Conservation (phyloP, 2,113 vertebrate genomes). For the Panurus biarmicus region DNA sequence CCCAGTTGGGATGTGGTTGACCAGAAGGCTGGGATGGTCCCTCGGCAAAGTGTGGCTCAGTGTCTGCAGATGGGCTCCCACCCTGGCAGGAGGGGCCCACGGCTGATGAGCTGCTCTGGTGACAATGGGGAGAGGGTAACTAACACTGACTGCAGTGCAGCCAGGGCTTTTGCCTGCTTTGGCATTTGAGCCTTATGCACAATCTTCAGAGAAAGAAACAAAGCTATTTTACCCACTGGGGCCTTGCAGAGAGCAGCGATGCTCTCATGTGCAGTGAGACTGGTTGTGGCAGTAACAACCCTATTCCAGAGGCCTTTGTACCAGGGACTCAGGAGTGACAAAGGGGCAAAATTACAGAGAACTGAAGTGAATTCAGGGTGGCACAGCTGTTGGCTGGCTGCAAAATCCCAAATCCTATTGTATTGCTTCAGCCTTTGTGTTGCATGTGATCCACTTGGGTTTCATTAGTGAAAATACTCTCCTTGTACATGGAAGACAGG, state of each 20-base stretch:
- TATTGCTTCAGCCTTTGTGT: not conserved
- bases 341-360: not conserved
- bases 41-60: rapidly evolving
- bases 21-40: not conserved
- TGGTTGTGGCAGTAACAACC: not conserved
- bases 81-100: rapidly evolving
- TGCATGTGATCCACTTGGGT: not conserved
- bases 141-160: not conserved
- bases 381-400: not conserved
- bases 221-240: not conserved
- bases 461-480: not conserved
- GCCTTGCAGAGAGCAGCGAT: not conserved
- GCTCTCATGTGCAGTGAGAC: not conserved
- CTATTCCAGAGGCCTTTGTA: not conserved
- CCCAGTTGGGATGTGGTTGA: rapidly evolving
- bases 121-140: not conserved
- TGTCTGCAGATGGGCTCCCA: not conserved
- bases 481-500: not conserved
- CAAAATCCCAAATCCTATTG: not conserved
- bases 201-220: not conserved
- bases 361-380: not conserved
- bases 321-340: not conserved
- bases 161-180: not conserved
- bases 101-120: not conserved
- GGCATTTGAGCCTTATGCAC: not conserved